Percentiles rank a stretch among this genome's conserved stretches.
These are phyloP conservation scores for Seladonia tumulorum DNA, from an alignment of 2,888 invertebrate species.

Conservation along the genomic window DNA sequence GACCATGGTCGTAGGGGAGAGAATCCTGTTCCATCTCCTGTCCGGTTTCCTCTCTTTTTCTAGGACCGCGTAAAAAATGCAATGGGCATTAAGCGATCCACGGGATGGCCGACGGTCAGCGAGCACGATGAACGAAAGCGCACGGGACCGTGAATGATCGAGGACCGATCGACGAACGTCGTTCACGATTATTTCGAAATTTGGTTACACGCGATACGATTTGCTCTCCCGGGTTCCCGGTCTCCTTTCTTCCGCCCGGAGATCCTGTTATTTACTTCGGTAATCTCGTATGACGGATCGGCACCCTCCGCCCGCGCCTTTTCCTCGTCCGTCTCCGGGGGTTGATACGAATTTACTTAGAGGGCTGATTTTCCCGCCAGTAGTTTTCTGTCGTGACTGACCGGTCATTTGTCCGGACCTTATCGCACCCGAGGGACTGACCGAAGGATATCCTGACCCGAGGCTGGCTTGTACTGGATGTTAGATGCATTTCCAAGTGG, in stretches of 20 bases:
- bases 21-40: slow-evolving; percentile 56
- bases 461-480: slow-evolving; percentile 60
- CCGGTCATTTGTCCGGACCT: slow-evolving; percentile 83
- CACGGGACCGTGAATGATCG: slow-evolving; percentile 81
- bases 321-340: slow-evolving; percentile 74
- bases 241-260: slow-evolving; percentile 49
- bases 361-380: slow-evolving; percentile 80
- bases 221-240: slow-evolving; percentile 49
- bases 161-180: slow-evolving; percentile 69
- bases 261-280: slow-evolving; percentile 80
- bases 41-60: slow-evolving; percentile 37
- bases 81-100: slow-evolving; percentile 69
- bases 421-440: slow-evolving; percentile 82
- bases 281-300: slow-evolving; percentile 83
- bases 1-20: background rate
- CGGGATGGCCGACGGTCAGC: slow-evolving; percentile 59
- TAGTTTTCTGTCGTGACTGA: slow-evolving; percentile 78
- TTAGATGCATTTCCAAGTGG: slow-evolving; percentile 69
- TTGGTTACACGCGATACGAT: slow-evolving; percentile 77
- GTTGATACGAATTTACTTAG: slow-evolving; percentile 84
- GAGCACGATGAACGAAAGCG: slow-evolving; percentile 69
- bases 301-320: slow-evolving; percentile 38
- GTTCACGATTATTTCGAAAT: slow-evolving; percentile 78
- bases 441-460: slow-evolving; percentile 57
- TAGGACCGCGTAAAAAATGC: slow-evolving; percentile 66